phyloP scores from a whole-genome alignment of 2,888 invertebrate genomes.

The Hyposoter didymator region DNA sequence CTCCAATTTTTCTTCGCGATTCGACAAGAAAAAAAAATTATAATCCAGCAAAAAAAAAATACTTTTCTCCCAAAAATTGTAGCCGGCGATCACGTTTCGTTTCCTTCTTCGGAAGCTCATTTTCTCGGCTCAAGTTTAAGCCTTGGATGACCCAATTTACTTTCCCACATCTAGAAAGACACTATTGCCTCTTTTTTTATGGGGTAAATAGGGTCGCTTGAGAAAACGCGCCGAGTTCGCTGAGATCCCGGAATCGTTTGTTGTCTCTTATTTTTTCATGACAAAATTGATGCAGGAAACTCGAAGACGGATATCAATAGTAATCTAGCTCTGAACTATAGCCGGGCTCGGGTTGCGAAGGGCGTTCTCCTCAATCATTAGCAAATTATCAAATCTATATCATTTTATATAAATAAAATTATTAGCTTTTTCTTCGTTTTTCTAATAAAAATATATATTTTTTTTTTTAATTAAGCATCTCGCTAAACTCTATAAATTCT shows the following conservation, averaged over 20 bases:
- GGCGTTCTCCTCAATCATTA: neutral
- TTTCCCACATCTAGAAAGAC: neutral
- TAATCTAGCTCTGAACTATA: neutral
- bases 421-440: neutral
- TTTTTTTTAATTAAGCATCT: too few species aligned
- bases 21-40: neutral
- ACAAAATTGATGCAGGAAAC: neutral
- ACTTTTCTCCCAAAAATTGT: neutral
- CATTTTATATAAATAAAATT: neutral
- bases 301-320: neutral
- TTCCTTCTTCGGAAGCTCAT: neutral
- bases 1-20: too few species aligned
- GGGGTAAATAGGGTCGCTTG: neutral
- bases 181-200: neutral
- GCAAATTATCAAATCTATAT: neutral
- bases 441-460: too few species aligned
- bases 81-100: neutral
- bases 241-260: neutral
- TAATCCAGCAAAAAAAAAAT: neutral
- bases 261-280: neutral
- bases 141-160: conserved; percentile 1
- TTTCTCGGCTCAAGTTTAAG: conserved; percentile 1
- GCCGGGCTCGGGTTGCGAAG: neutral
- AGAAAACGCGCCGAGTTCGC: neutral
- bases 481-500: too few species aligned